Evolutionary conservation across 1,140 invertebrate genomes (phyloP).

Genomic region (Plodia interpunctella): DNA sequence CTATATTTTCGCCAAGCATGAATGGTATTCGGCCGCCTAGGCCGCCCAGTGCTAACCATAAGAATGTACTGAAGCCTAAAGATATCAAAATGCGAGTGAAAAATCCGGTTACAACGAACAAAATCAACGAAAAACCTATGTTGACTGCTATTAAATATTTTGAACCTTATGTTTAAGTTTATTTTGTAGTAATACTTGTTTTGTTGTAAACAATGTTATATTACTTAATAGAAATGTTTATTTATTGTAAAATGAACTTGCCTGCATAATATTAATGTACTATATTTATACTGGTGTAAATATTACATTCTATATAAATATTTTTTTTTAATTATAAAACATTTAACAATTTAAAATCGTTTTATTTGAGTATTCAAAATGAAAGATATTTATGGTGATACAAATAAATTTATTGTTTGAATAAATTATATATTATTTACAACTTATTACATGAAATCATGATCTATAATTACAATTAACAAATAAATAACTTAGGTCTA

Average conservation of each 20-base stretch:
- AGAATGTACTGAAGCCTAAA: slow-evolving; percentile 86
- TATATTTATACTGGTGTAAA: slow-evolving; percentile 70
- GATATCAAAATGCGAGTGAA: slow-evolving; percentile 83
- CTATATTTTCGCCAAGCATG: slow-evolving; percentile 84
- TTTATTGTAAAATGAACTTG: slow-evolving; percentile 75
- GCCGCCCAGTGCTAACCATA: slow-evolving; percentile 84
- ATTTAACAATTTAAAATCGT: slow-evolving; percentile 34
- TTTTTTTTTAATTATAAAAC: slow-evolving; percentile 50
- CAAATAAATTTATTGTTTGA: too few relatives aligned
- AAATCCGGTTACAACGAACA: slow-evolving; percentile 67
- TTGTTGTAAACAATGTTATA: slow-evolving; percentile 14
- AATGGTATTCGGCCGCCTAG: slow-evolving; percentile 70
- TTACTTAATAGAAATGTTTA: slow-evolving; percentile 27
- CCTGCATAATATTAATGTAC: slow-evolving; percentile 63
- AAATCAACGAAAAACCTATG: slow-evolving; percentile 74
- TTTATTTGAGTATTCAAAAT: slow-evolving; percentile 27
- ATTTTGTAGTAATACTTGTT: slow-evolving; percentile 34
- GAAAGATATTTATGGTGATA: too few relatives aligned
- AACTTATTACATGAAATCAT: too few relatives aligned
- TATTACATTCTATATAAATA: slow-evolving; percentile 46
- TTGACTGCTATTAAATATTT: slow-evolving; percentile 77
- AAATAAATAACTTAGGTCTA: slow-evolving; percentile 2
- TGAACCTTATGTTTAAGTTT: slow-evolving; percentile 71
- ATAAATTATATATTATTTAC: too few relatives aligned
- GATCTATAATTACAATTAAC: not conserved